phyloP scores from a whole-genome alignment of 2,113 vertebrate genomes.

The Gymnarchus niloticus region DNA sequence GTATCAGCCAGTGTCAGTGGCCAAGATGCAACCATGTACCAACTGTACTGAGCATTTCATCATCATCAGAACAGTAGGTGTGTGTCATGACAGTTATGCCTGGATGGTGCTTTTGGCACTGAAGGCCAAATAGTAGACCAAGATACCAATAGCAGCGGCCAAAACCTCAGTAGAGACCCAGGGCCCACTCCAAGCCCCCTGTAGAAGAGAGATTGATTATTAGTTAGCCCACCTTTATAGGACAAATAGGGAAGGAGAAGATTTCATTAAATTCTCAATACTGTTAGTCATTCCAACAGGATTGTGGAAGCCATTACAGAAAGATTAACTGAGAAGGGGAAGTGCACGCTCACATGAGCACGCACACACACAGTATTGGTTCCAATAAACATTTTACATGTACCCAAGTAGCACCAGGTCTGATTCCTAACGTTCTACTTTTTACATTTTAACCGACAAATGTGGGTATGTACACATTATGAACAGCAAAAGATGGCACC shows the following conservation, averaged over 20 bases:
- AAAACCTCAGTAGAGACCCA: slow-evolving; percentile 89
- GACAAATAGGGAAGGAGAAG: not conserved
- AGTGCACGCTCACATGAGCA: too few relatives aligned
- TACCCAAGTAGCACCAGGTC: too few relatives aligned
- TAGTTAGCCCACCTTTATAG: not conserved
- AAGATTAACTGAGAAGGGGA: not conserved
- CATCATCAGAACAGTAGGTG: slow-evolving; percentile 22
- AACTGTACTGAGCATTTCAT: not conserved
- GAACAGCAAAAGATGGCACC: too few relatives aligned
- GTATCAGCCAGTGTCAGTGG: not conserved
- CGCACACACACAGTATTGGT: not conserved
- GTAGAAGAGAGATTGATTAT: slow-evolving; percentile 1
- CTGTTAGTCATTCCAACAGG: too few relatives aligned
- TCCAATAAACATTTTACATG: too few relatives aligned
- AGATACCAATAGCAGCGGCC: slow-evolving; percentile 72
- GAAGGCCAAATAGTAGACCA: slow-evolving; percentile 81
- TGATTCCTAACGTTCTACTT: too few relatives aligned
- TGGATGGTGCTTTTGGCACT: slow-evolving; percentile 81
- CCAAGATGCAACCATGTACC: not conserved
- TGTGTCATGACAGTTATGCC: slow-evolving; percentile 50
- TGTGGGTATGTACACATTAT: not conserved
- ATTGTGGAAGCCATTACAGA: not conserved
- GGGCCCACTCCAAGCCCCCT: slow-evolving; percentile 83
- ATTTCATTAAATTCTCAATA: not conserved
- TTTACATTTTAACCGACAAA: too few relatives aligned